These are phyloP conservation scores for Cancer borealis DNA, from an alignment of 2,888 invertebrate species.

Conservation along the genomic window DNA sequence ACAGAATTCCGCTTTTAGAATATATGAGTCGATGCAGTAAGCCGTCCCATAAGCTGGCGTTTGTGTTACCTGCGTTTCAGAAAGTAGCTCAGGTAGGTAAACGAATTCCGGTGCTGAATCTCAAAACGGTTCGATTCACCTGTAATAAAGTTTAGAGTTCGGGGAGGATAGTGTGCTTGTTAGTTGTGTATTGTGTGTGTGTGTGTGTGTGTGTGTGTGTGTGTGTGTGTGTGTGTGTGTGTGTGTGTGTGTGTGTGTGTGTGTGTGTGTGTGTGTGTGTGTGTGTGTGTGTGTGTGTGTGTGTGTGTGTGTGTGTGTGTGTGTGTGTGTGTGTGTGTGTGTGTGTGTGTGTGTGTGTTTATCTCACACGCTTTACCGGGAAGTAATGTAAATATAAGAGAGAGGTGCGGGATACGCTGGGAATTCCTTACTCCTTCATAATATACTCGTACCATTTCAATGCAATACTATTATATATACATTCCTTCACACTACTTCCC, in stretches of 20 bases:
- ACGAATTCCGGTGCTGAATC: not conserved
- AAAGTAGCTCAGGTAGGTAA: not conserved
- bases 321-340: not conserved
- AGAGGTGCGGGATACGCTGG: not conserved
- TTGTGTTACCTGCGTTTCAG: conserved; percentile 4
- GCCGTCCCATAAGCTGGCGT: conserved; percentile 21
- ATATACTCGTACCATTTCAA: too few species aligned
- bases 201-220: not conserved
- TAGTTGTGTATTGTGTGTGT: conserved; percentile 14
- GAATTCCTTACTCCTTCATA: not conserved
- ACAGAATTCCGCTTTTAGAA: not conserved
- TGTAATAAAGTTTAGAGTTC: not conserved
- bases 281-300: conserved; percentile 18
- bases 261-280: not conserved
- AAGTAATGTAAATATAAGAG: not conserved
- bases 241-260: too few species aligned
- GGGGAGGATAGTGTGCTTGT: not conserved
- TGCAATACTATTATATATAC: not conserved
- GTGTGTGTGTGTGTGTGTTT: not conserved
- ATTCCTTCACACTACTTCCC: not conserved
- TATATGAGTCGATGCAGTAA: not conserved
- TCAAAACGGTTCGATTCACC: not conserved
- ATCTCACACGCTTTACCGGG: not conserved
- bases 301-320: conserved; percentile 34
- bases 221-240: not conserved